Conservation (phyloP, 2,797 vertebrate genomes). For the Cryptoprocta ferox region DNA sequence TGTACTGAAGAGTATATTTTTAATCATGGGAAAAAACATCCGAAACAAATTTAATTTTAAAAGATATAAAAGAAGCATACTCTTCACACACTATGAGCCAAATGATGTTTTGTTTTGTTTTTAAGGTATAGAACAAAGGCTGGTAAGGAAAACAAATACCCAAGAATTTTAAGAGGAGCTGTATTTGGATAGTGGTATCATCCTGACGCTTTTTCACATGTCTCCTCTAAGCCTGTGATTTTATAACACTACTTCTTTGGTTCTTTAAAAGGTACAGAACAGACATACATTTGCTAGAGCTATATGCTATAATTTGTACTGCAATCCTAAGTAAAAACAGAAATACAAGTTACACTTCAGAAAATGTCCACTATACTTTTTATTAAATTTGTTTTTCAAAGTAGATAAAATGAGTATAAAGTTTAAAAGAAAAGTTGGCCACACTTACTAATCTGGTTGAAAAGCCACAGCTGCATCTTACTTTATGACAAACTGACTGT, state of each 20-base stretch:
- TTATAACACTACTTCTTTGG: background rate
- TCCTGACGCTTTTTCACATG: background rate
- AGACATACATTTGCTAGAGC: background rate
- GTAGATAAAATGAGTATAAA: constrained; percentile 41
- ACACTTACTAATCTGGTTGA: constrained; percentile 77
- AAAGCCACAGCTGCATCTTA: constrained; percentile 77
- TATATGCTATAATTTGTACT: background rate
- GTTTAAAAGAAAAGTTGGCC: background rate
- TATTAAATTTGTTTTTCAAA: constrained; percentile 36
- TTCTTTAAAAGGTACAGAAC: constrained; percentile 40
- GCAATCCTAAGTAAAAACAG: constrained; percentile 42
- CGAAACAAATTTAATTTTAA: constrained; percentile 60
- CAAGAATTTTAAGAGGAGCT: background rate
- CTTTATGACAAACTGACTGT: constrained; percentile 63
- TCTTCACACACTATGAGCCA: background rate
- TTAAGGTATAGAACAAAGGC: background rate
- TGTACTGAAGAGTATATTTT: background rate
- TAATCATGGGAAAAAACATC: constrained; percentile 9
- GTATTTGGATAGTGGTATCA: background rate
- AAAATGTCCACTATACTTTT: constrained; percentile 16
- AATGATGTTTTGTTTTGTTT: constrained; percentile 1
- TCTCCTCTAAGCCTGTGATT: constrained; percentile 44
- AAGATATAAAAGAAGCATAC: background rate
- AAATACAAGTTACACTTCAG: constrained; percentile 45
- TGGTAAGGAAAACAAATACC: constrained; percentile 16